Evolutionary conservation across 1,140 invertebrate species (phyloP).

Genomic region (Tribolium castaneum): DNA sequence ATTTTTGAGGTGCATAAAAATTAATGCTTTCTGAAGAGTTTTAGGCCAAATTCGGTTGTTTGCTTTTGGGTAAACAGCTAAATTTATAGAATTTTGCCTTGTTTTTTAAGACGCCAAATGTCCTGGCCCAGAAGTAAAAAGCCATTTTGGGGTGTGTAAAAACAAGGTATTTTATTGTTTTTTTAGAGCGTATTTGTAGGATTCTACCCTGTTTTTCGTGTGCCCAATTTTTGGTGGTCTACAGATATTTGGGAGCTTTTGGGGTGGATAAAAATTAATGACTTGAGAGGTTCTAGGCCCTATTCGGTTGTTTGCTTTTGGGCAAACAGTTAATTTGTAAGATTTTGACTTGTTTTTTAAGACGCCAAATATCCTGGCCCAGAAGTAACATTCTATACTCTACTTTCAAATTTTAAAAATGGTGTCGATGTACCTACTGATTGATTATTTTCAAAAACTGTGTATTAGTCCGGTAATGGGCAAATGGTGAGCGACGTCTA

Average conservation of each 20-base stretch:
- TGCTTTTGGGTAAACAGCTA: neutral
- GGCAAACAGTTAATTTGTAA: no score
- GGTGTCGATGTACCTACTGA: no score
- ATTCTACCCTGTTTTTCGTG: no score
- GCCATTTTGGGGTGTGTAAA: neutral
- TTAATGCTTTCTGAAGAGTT: constrained; percentile 21
- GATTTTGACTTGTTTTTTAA: neutral
- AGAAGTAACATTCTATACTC: constrained; percentile 24
- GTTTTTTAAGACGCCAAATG: constrained; percentile 32
- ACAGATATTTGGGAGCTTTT: constrained; percentile 20
- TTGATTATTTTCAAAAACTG: no score
- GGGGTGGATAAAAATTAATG: no score
- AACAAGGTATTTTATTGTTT: neutral
- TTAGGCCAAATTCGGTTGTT: constrained; percentile 26
- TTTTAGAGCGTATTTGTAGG: no score
- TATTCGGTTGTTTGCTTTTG: no score
- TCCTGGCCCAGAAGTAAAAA: constrained; percentile 19
- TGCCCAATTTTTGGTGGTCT: constrained; percentile 35
- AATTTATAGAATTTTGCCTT: no score
- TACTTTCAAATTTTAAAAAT: no score
- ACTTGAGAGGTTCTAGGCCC: no score
- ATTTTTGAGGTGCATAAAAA: constrained; percentile 14
- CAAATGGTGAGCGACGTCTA: no score
- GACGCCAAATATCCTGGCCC: constrained; percentile 31
- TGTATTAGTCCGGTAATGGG: no score